Evolutionary conservation across 2,888 invertebrate genomes (phyloP).

Genomic region (Meghimatium bilineatum): DNA sequence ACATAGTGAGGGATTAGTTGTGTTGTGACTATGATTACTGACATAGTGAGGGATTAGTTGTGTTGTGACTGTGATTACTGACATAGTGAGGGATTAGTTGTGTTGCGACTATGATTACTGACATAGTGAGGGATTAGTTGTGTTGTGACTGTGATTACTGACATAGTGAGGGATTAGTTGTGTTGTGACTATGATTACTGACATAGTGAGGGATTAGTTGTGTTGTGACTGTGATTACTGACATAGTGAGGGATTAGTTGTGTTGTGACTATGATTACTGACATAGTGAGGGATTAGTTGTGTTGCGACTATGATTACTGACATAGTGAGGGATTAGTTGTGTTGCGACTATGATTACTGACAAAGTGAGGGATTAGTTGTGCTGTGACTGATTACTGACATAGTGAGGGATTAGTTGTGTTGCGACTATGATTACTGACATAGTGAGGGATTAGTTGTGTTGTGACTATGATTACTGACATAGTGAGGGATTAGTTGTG

Average conservation of each 20-base stretch:
- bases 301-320: too few species aligned
- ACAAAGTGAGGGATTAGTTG: neutral
- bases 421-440: too few species aligned
- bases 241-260: neutral
- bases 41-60: neutral
- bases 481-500: neutral
- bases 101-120: too few species aligned
- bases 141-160: too few species aligned
- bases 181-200: too few species aligned
- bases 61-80: too few species aligned
- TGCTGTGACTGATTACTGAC: too few species aligned
- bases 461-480: too few species aligned
- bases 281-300: neutral
- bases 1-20: neutral
- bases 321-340: neutral
- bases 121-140: neutral
- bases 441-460: neutral
- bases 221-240: too few species aligned
- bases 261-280: too few species aligned
- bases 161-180: neutral
- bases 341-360: too few species aligned
- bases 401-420: neutral
- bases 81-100: neutral
- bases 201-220: neutral
- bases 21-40: too few species aligned